Conservation (phyloP, 2,888 invertebrate genomes). For the Epinotia bilunana region DNA sequence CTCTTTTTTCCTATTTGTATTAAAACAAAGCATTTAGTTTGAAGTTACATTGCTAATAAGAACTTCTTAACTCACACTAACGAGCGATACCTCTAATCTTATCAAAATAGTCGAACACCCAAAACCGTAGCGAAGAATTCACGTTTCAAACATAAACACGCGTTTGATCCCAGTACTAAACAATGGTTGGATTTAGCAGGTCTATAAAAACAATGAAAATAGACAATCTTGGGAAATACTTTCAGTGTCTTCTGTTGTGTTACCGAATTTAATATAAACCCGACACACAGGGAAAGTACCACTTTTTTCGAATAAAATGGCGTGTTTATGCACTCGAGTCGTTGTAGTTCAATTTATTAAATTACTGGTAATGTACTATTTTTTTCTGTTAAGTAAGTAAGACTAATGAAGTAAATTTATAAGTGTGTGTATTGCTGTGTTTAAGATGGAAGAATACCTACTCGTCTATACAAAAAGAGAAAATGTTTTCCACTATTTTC, state of each 20-base stretch:
- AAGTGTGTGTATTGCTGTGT: too few species aligned
- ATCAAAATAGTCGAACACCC: slow-evolving; percentile 1
- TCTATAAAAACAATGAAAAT: slow-evolving; percentile 13
- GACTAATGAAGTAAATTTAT: too few species aligned
- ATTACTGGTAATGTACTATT: too few species aligned
- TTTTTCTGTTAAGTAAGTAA: too few species aligned
- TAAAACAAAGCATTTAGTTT: background rate
- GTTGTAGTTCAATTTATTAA: background rate
- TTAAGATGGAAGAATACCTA: too few species aligned
- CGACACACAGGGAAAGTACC: background rate
- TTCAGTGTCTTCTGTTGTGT: background rate
- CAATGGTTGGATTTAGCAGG: slow-evolving; percentile 15
- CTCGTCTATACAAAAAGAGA: too few species aligned
- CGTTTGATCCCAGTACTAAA: slow-evolving; percentile 21
- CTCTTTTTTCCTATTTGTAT: background rate
- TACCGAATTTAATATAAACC: background rate
- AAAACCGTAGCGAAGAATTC: slow-evolving; percentile 29
- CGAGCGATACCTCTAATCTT: background rate
- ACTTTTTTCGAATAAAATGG: background rate
- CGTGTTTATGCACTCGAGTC: background rate
- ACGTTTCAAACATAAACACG: slow-evolving; percentile 25
- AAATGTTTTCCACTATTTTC: too few species aligned
- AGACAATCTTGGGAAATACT: background rate
- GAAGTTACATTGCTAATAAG: background rate
- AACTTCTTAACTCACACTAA: background rate